Conservation (phyloP, 53 echinoderm and acorn worm genomes). For the Stichopus horrens region DNA sequence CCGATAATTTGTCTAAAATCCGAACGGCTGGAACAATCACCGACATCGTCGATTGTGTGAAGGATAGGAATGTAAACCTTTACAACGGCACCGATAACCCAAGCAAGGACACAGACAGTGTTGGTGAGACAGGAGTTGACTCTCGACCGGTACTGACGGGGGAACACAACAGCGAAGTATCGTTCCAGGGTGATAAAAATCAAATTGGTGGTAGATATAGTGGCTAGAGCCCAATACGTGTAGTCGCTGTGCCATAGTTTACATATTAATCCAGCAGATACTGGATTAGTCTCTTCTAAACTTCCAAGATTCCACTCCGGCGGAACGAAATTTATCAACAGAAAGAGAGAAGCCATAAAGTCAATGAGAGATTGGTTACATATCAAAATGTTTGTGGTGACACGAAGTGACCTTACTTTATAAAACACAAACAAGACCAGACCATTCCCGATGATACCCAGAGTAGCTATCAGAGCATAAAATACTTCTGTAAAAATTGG, state of each 20-base stretch:
- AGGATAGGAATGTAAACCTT: neutral
- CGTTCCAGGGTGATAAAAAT: slow-evolving; percentile 26
- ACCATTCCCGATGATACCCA: slow-evolving; percentile 15
- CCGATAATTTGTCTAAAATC: neutral
- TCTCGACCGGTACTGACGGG: neutral
- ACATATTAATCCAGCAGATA: neutral
- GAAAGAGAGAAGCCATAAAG: neutral
- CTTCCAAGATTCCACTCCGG: neutral
- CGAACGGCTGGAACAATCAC: neutral
- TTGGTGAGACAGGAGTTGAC: neutral
- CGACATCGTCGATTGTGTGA: neutral
- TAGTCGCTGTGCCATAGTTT: slow-evolving; percentile 8
- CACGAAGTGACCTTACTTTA: slow-evolving; percentile 1
- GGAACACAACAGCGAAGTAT: slow-evolving; percentile 26
- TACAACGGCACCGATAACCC: neutral
- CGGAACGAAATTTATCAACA: neutral
- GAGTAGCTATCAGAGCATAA: neutral
- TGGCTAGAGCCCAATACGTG: neutral
- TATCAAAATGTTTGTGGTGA: slow-evolving; percentile 2
- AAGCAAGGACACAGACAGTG: neutral
- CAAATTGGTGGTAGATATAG: slow-evolving; percentile 15
- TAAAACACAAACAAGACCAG: slow-evolving; percentile 29
- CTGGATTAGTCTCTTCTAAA: neutral
- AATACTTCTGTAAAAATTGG: neutral
- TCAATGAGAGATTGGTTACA: slow-evolving; percentile 24